Percentiles rank a stretch among this genome's conserved stretches.
Evolutionary conservation across 2,797 vertebrate genomes (phyloP).

Genomic region (Tenualosa ilisha): DNA sequence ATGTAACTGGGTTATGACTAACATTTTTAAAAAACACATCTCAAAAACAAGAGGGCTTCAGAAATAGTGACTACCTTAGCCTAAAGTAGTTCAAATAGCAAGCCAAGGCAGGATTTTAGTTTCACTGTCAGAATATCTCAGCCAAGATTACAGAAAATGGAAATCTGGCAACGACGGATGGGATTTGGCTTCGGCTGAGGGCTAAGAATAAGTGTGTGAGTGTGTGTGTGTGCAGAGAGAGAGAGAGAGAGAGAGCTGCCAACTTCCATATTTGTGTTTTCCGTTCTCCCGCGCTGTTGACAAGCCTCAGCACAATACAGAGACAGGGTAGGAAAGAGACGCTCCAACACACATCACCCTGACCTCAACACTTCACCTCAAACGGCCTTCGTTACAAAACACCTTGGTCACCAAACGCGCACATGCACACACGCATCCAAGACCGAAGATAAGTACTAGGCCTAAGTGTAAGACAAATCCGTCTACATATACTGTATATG

Average conservation of each 20-base stretch:
- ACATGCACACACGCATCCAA: no score
- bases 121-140: conserved; percentile 29
- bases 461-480: background rate
- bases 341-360: background rate
- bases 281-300: background rate
- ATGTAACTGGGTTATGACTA: background rate
- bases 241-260: conserved; percentile 19
- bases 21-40: background rate
- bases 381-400: background rate
- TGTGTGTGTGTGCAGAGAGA: conserved; percentile 7
- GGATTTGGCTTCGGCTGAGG: background rate
- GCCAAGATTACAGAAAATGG: conserved; percentile 27
- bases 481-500: background rate
- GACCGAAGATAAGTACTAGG: background rate
- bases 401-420: background rate
- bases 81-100: background rate
- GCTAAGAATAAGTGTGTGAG: background rate
- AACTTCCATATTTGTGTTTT: conserved; percentile 21
- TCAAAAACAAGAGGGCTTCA: background rate
- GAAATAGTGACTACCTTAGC: background rate
- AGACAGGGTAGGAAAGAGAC: background rate
- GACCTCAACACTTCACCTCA: background rate
- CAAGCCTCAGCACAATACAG: background rate
- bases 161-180: conserved; percentile 37
- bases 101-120: conserved; percentile 25